Evolutionary conservation across 92 coral and sea anemone species (phyloP).

Genomic region (Epizoanthus illoricatus): DNA sequence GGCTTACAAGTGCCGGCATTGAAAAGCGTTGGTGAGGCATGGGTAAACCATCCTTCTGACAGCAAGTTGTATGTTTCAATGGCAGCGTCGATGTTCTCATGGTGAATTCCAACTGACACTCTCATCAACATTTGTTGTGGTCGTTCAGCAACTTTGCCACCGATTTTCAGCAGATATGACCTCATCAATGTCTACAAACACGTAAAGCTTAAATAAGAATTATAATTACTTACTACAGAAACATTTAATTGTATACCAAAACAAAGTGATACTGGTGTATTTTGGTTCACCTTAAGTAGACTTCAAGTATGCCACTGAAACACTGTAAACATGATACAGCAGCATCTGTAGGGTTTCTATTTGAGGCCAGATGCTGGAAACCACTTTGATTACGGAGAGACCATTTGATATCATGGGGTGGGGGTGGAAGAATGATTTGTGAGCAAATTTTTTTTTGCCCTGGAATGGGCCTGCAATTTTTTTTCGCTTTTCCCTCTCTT

Average conservation of each 20-base stretch:
- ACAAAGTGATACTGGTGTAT: no score
- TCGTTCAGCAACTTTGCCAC: conserved; percentile 92
- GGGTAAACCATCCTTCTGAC: conserved; percentile 96
- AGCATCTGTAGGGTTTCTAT: background rate
- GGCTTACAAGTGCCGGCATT: conserved; percentile 93
- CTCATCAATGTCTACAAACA: conserved; percentile 83
- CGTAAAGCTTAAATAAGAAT: no score
- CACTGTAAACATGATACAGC: background rate
- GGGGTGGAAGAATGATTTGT: no score
- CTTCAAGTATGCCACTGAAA: background rate
- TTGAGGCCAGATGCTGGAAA: background rate
- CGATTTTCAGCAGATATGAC: conserved; percentile 83
- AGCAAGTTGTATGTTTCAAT: conserved; percentile 88
- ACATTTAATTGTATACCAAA: no score
- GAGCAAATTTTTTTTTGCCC: no score
- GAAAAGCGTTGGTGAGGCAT: conserved; percentile 95
- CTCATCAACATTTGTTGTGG: conserved; percentile 99
- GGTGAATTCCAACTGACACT: conserved; percentile 93
- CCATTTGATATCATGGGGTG: no score
- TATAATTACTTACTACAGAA: no score
- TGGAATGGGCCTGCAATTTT: no score
- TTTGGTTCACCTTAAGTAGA: no score
- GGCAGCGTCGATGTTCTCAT: conserved; percentile 83
- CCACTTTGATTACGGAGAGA: no score
- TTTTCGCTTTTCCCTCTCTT: no score